phyloP scores from a whole-genome alignment of 2,888 invertebrate species.

The Periphyllus acericola region DNA sequence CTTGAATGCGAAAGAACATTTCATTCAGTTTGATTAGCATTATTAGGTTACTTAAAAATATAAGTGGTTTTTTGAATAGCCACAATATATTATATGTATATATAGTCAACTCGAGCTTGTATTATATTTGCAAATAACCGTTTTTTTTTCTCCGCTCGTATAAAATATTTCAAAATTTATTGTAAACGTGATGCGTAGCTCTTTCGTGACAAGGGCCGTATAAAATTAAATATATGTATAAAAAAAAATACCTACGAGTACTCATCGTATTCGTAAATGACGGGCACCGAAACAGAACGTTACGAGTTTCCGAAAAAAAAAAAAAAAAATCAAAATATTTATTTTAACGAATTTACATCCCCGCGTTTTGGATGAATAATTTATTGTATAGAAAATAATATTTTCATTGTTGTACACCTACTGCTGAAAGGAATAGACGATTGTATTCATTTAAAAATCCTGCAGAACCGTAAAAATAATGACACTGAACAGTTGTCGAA shows the following conservation, averaged over 20 bases:
- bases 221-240: background rate
- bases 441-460: too few species aligned
- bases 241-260: background rate
- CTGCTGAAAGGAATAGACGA: too few species aligned
- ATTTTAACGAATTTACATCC: too few species aligned
- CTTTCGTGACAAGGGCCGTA: background rate
- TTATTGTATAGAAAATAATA: too few species aligned
- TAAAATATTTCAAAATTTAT: background rate
- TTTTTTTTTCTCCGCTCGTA: background rate
- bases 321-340: too few species aligned
- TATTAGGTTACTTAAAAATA: background rate
- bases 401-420: too few species aligned
- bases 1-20: background rate
- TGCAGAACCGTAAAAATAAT: too few species aligned
- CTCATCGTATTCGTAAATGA: too few species aligned
- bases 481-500: too few species aligned
- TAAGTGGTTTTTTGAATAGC: background rate
- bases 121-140: background rate
- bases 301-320: too few species aligned
- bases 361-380: too few species aligned
- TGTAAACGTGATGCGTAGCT: background rate
- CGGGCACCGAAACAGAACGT: too few species aligned
- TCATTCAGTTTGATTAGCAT: background rate
- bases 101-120: background rate
- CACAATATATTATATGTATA: background rate